A percentile compares a stretch with the other conserved stretches of the same genome.
These are phyloP conservation scores for Sesia apiformis DNA, from an alignment of 2,888 invertebrate species.

Conservation along the genomic window DNA sequence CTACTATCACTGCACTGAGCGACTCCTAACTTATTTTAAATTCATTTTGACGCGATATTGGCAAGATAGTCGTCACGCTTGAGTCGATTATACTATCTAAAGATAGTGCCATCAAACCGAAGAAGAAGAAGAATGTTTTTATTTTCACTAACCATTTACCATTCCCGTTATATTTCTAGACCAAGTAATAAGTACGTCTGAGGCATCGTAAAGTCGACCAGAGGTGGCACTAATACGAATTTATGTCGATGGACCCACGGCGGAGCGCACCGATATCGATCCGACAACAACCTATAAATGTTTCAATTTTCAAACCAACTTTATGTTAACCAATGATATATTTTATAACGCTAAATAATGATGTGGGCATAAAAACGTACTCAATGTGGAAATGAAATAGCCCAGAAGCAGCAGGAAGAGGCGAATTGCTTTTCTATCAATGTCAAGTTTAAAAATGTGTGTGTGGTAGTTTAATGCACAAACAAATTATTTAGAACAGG, in stretches of 20 bases:
- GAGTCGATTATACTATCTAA: too few relatives aligned
- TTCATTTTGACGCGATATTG: too few relatives aligned
- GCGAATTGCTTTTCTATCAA: too few relatives aligned
- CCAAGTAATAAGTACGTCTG: slow-evolving; percentile 57
- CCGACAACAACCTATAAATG: slow-evolving; percentile 54
- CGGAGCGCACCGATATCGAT: slow-evolving; percentile 49
- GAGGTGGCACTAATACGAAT: slow-evolving; percentile 71
- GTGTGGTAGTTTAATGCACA: too few relatives aligned
- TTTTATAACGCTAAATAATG: not conserved
- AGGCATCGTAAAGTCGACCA: slow-evolving; percentile 68
- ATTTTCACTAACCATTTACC: slow-evolving; percentile 36
- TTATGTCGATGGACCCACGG: slow-evolving; percentile 63
- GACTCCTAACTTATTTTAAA: too few relatives aligned
- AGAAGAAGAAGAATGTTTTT: too few relatives aligned
- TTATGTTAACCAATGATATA: slow-evolving; percentile 9
- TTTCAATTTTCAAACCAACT: slow-evolving; percentile 56
- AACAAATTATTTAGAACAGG: too few relatives aligned
- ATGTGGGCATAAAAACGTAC: not conserved
- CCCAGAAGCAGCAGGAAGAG: too few relatives aligned
- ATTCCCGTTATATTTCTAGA: slow-evolving; percentile 45
- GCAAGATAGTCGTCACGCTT: too few relatives aligned
- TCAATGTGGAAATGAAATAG: not conserved
- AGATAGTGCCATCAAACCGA: too few relatives aligned
- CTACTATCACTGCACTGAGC: too few relatives aligned
- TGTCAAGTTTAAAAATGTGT: too few relatives aligned